phyloP scores from a whole-genome alignment of 2,797 vertebrate genomes.

The Notolepis coatsorum region DNA sequence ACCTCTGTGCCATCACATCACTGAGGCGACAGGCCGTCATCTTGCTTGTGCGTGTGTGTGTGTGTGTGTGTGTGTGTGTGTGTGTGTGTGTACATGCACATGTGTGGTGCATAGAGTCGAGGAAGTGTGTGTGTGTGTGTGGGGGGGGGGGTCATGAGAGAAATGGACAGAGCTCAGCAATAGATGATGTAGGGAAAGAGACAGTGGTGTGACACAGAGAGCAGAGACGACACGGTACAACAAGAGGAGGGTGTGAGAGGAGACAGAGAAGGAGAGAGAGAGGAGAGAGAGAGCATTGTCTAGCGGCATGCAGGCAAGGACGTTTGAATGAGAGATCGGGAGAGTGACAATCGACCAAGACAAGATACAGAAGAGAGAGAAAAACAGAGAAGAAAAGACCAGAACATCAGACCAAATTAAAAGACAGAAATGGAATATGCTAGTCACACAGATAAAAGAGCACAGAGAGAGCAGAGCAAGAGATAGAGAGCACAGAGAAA shows the following conservation, averaged over 20 bases:
- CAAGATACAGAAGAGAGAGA: not conserved
- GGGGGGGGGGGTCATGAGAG: conserved; percentile 35
- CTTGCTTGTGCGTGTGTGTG: conserved; percentile 21
- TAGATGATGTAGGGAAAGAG: conserved; percentile 20
- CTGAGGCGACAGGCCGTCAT: conserved; percentile 60
- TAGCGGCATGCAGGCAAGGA: conserved; percentile 8
- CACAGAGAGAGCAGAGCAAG: conserved; percentile 18
- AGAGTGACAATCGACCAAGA: not conserved
- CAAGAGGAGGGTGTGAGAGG: conserved; percentile 4
- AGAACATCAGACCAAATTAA: conserved; percentile 35
- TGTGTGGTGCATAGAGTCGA: too few relatives aligned
- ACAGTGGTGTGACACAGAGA: not conserved
- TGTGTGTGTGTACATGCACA: not conserved
- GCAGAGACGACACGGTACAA: conserved; percentile 24
- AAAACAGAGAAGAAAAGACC: conserved; percentile 4
- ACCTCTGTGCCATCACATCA: conserved; percentile 67
- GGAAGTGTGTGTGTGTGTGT: not conserved
- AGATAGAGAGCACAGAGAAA: conserved; percentile 41
- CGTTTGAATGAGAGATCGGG: conserved; percentile 21
- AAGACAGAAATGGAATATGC: conserved; percentile 21
- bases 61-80: conserved; percentile 24
- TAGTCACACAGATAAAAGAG: conserved; percentile 31
- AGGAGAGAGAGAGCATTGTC: not conserved
- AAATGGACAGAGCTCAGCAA: conserved; percentile 9
- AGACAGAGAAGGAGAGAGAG: not conserved